Evolutionary conservation across 2,888 invertebrate species (phyloP).

Genomic region (Spisula solida): DNA sequence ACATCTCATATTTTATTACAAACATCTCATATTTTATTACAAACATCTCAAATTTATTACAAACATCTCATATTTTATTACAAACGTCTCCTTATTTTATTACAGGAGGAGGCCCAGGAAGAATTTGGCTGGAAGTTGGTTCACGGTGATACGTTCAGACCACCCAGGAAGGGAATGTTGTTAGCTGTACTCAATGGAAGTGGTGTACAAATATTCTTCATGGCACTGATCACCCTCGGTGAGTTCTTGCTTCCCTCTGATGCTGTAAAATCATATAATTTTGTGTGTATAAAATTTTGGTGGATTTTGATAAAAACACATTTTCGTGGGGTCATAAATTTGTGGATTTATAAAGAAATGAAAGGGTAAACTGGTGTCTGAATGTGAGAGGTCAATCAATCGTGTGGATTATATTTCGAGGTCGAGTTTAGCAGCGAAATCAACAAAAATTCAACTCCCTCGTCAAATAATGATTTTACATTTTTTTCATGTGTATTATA

Average conservation of each 20-base stretch:
- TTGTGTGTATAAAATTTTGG: too few species aligned
- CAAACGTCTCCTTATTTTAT: background rate
- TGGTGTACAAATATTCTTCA: conserved; percentile 98
- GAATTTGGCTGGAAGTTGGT: conserved; percentile 92
- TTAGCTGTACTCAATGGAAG: conserved; percentile 98
- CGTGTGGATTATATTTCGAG: too few species aligned
- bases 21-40: background rate
- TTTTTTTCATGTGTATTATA: too few species aligned
- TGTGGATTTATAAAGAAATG: too few species aligned
- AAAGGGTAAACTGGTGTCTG: too few species aligned
- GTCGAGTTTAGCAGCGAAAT: too few species aligned
- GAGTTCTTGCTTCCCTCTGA: conserved; percentile 12
- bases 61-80: background rate
- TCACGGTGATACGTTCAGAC: conserved; percentile 91
- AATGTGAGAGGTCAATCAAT: too few species aligned
- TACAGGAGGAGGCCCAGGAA: conserved; percentile 93
- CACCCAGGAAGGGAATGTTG: conserved; percentile 96
- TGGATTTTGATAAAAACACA: too few species aligned
- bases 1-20: background rate
- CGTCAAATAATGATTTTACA: too few species aligned
- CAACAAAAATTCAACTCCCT: too few species aligned
- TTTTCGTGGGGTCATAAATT: too few species aligned
- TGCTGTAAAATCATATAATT: too few species aligned
- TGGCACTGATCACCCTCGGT: conserved; percentile 89
- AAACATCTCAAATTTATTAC: background rate